These are phyloP conservation scores for Periophthalmodon schlosseri DNA, from an alignment of 2,113 vertebrate genomes.

Conservation along the genomic window DNA sequence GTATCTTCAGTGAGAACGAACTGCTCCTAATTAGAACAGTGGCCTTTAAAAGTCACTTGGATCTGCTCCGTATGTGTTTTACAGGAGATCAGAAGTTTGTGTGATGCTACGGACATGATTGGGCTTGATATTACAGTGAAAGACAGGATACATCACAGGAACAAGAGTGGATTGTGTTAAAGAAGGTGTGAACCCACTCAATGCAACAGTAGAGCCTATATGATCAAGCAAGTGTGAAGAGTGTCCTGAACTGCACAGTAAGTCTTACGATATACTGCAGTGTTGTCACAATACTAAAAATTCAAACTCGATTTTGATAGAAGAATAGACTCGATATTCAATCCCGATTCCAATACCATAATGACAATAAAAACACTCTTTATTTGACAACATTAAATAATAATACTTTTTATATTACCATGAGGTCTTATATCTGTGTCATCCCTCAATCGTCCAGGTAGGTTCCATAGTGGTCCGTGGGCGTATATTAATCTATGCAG, in stretches of 20 bases:
- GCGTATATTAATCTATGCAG: too few relatives aligned
- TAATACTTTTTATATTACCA: too few relatives aligned
- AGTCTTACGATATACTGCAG: background rate
- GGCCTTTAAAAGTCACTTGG: slow-evolving; percentile 4
- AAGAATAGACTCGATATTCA: background rate
- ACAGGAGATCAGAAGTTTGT: background rate
- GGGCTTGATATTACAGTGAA: background rate
- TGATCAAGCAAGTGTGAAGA: background rate
- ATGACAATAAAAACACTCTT: too few relatives aligned
- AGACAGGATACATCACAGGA: background rate
- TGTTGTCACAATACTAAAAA: too few relatives aligned
- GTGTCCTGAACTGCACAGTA: background rate
- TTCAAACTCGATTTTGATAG: background rate
- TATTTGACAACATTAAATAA: too few relatives aligned
- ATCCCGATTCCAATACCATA: too few relatives aligned
- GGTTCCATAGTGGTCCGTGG: too few relatives aligned
- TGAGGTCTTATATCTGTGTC: too few relatives aligned
- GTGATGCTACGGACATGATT: background rate
- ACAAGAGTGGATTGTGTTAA: background rate
- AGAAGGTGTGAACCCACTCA: background rate
- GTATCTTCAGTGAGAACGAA: slow-evolving; percentile 1
- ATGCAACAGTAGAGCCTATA: background rate
- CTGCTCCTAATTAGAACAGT: background rate
- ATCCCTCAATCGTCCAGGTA: too few relatives aligned
- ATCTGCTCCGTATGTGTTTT: background rate